Base-by-base conservation (phyloP, 2,888 invertebrate genomes). In the Eledone cirrhosa region DNA sequence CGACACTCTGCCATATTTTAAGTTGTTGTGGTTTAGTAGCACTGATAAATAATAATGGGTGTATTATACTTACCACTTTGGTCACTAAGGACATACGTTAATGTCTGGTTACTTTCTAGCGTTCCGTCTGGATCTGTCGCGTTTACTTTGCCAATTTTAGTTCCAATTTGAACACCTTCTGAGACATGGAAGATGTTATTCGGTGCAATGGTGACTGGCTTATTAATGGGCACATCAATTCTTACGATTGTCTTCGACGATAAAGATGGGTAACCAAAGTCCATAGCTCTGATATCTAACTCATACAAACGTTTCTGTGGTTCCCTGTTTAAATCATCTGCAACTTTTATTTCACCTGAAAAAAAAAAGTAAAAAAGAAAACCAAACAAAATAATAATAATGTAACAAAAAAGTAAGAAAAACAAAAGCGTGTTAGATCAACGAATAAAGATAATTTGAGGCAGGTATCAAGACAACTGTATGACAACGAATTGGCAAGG, bases 101-200 rank as follows among this genome's bases (percentile, higher is more conserved):
- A 59, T 31, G 31, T 53, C 24, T 59, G 47, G 4, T 63, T 74
- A n/a, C 63, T 48, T 27, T 27, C 77, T 13, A 27, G 29, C 48
- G 65, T 76, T 29, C 74, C 48, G 75, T 82, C 80, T n/a, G 48
- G 67, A 65, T 83, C 83, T n/a, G n/a, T 31, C 0, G 81, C 81
- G n/a, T 76, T 78, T 19, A 83, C 59, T 69, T 67, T 75, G n/a
- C 82, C 83, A 53, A 82, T 76, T 24, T 63, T 63, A 16, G 79
- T 75, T 13, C 81, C 81, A 63, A 74, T 69, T 33, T 31, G 33
- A 31, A 77, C 48, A 59, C 80, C 75, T 41, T 79, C 80, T 19
- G n/a, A 33, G 11, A 80, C 65, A 41, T 67, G 74, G 59, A 80
- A 67, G 14, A 33, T n/a, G 24, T 48, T 63, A 2, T 48, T 59